Base-by-base conservation (phyloP, 1,140 invertebrate genomes). In the Eriocheir sinensis region DNA sequence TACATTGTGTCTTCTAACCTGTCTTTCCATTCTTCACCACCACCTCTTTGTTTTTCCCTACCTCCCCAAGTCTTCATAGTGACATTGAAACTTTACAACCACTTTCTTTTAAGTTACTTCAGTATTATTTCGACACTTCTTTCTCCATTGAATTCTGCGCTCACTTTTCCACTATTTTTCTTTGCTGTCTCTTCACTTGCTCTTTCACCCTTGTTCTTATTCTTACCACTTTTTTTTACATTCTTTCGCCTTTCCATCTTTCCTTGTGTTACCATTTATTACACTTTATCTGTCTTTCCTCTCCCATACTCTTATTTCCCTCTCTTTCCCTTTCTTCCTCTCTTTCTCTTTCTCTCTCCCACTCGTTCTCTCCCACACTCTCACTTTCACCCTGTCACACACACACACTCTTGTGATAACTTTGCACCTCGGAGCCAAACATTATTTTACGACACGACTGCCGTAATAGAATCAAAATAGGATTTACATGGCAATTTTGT, bases 401-500 rank as follows among this genome's bases (percentile, higher is more conserved):
- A 41, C 85, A 38, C 53, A 36, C 93, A 3, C 86, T 60, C 89
- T 53, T 94, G 93, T 91, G 93, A 94, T 90, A 94, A 94, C 93
- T 94, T 90, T 94, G 89, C 93, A 94, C 93, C 93, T 94, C 80
- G 89, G 89, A 94, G 93, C 89, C 91, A 94, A 94, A 94, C 93
- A 94, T 94, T 94, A 94, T 94, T 94, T 94, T 94, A 94, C 90
- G 93, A 94, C 93, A 94, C 91, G 93, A 89, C 79, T 90, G 93
- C 40, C 93, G 89, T 94, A 94, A 94, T 94, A 94, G 93, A 94
- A 94, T 94, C 89, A 94, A 94, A 94, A 94, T 85, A 94, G 93
- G 93, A 94, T 94, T 94, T 94, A 94, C 93, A 94, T 94, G 93
- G 93, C 93, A 94, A 94, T 94, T 94, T 94, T 94, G 93, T 94